Base-by-base conservation (phyloP, 2,113 vertebrate genomes). In the Tachysurus vachellii region DNA sequence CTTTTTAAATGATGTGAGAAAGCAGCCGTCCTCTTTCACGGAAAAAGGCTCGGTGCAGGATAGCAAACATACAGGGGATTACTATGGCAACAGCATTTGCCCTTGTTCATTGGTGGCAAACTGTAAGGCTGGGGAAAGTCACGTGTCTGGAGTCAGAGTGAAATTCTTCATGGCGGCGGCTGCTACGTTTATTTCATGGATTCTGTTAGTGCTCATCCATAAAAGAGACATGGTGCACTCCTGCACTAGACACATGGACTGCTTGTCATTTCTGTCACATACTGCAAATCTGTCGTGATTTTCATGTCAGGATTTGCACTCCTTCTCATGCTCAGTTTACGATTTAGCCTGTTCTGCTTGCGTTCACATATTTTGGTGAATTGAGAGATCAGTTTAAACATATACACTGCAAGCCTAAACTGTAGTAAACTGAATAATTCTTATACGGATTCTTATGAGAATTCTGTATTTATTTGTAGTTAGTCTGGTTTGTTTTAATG, bases 51-150 rank as follows among this genome's bases (percentile, higher is more conserved):
- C 68, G 8, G 59, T 77, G 84, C 89, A 86, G 84, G 82, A 87
- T 90, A 83, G 89, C 89, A 90, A 90, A 90, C 82, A 88, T 88
- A 87, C 82, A 84, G 57, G 84, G 85, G 89, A 90, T 90, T 88
- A 90, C 89, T 90, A 90, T 90, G 89, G 89, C 89, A 90, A 90
- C 89, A 88, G 87, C 70, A 79, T 88, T 88, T 90, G 89, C 87
- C 77, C 85, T 90, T 53, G 50, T 77, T 90, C 87, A 88, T 88
- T 90, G 87, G 89, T 87, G 89, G 85, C 80, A 88, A 87, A 86
- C 87, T 87, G 82, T 90, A 88, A 90, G 88, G 87, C 81, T 88
- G 89, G 73, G 81, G 80, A 83, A 90, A 77, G 82, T 88, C 89
- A 90, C 84, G 57, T 90, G 89, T 87, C 89, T 84, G 31, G 23